Base-by-base conservation (phyloP, 35 echinoderm and acorn worm species). In the Ophioderma brevispina region DNA sequence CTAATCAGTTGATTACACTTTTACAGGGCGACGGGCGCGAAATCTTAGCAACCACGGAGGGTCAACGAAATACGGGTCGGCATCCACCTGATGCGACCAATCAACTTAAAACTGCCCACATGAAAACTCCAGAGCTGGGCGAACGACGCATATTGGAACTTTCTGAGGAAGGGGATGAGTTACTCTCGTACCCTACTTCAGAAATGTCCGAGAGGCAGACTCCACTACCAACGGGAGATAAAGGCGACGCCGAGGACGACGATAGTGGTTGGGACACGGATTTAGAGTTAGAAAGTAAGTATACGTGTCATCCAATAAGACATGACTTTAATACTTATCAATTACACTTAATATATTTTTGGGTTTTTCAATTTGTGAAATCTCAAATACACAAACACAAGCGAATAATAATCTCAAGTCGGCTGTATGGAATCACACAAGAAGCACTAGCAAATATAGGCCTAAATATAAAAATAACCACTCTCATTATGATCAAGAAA, bases 241-340 rank as follows among this genome's bases (percentile, higher is more conserved):
- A 77, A 32, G 89, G 39, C 0, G 32, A 52, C 14, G 90, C 78
- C 55, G 75, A 91, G 6, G 90, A 86, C 36, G 85, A 82, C 0
- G 97, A 99, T 32, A 99, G 94, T 85, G 97, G 94, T 8, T 95
- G 94, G 90, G 97, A 95, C 80, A 95, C 94, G 0, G 97, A 99
- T 77, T 82, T 95, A 55, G 97, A 99, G 56, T 81, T 95, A 25
- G 97, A 99, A 87, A 91, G 97, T 99, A 90, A 85, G 77, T 86
- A 34, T 33, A 25, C 33, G 33, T 79, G 19, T 1, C 23, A 79
- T 79, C 23, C 33, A 21, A 32, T 33, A 79, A 21, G 77, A 32
- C 36, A 31, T 17, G 36, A 32, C 76, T 78, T 18, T 78, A 15
- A 2, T 0, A 34, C 36, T n/a, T n/a, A 34, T 30, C 76, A 78